Evolutionary conservation across 2,888 invertebrate genomes (phyloP), one percentile per base, ranked within the genome.

Genomic region (Diogma glabrata): DNA sequence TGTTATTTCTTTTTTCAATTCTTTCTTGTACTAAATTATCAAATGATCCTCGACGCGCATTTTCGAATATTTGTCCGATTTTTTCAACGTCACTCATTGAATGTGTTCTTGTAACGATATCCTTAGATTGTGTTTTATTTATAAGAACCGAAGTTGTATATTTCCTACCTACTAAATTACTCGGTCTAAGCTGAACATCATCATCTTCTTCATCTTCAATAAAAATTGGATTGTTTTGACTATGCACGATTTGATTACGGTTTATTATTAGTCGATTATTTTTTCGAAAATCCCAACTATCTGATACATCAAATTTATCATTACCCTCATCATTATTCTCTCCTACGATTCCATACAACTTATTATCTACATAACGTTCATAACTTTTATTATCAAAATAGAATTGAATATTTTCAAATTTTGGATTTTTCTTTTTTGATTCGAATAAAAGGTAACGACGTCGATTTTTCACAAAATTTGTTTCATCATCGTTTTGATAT

Each of bases 351-450:
- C 56, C 54, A 43, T 56, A 54, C 10, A 56, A 38, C 48, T 56
- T 56, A 47, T 54, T 53, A 49, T 56, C 56, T 2, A 56, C 56
- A 52, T 56, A 53, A 19, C 51, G 50, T 48, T 56, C 54, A 51
- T 56, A 56, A 10, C 56, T 53, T 50, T 56, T 54, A 36, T 53
- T 56, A 46, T 56, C 56, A 40, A 56, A 56, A 36, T 54, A 56
- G 50, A 51, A 56, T 46, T 56, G 56, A 38, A 56, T 56, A 22
- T 52, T 53, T 8, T 56, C 56, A 8, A 55, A 50, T 28, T 52
- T 52, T 23, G 47, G 49, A n/a, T 36, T 40, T 33, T 48, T 51
- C 20, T 40, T 49, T 22, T 40, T 30, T 23, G 28, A 10, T 16
- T 53, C 53, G 23, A 53, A 53, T 26, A 52, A 33, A 10, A 49